Evolutionary conservation across 2,113 vertebrate genomes (phyloP).

Genomic region (Archilochus colubris): DNA sequence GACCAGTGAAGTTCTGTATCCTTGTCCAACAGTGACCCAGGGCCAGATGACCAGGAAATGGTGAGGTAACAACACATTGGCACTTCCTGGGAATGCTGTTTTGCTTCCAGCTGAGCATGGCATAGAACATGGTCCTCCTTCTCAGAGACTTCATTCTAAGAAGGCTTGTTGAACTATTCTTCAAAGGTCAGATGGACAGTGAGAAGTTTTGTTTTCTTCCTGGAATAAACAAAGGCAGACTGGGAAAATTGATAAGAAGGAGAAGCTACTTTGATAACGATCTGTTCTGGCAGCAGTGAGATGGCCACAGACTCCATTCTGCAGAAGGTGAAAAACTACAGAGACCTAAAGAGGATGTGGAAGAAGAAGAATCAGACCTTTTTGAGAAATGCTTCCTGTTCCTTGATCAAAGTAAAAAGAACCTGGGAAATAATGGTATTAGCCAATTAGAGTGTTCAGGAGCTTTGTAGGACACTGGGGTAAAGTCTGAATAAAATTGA

Average conservation of each 20-base stretch:
- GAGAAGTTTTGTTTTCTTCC: neutral
- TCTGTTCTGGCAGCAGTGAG: neutral
- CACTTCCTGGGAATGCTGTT: neutral
- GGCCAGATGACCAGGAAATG: neutral
- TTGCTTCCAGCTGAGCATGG: fast-evolving
- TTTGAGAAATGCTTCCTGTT: neutral
- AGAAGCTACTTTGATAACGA: neutral
- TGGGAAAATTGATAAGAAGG: neutral
- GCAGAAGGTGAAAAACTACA: neutral
- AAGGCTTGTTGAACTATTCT: neutral
- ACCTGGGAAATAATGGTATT: neutral
- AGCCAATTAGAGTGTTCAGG: neutral
- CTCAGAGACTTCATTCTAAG: neutral
- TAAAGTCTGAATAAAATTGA: neutral
- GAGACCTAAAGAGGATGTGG: neutral
- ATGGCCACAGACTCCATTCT: neutral
- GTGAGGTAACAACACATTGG: neutral
- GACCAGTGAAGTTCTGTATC: neutral
- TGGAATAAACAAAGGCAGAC: neutral
- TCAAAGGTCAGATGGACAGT: neutral
- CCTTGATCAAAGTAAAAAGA: neutral
- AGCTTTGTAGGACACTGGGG: neutral
- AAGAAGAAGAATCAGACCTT: neutral
- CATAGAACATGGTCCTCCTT: neutral
- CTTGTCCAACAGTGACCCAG: neutral